These are phyloP conservation scores for Strix aluco DNA, from an alignment of 2,113 vertebrate species.

Conservation along the genomic window DNA sequence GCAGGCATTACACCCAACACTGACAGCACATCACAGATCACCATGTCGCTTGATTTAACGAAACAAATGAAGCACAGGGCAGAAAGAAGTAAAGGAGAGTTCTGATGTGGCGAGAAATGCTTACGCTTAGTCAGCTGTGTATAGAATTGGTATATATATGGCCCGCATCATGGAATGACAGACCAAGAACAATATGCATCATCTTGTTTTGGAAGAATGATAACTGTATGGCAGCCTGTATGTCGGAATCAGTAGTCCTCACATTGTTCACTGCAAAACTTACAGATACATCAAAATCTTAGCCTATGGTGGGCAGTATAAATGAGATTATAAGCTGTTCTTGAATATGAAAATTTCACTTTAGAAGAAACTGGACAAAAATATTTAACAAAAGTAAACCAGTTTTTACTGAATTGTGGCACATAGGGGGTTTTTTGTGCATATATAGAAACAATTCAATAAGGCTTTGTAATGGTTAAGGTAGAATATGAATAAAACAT, in stretches of 20 bases:
- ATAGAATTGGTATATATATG: not conserved
- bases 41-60: slow-evolving; percentile 29
- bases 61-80: slow-evolving; percentile 58
- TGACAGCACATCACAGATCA: slow-evolving; percentile 67
- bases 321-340: not conserved
- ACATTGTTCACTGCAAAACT: not conserved
- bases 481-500: not conserved
- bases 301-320: not conserved
- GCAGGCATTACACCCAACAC: slow-evolving; percentile 15
- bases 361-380: not conserved
- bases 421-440: not conserved
- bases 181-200: not conserved
- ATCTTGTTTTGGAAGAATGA: not conserved
- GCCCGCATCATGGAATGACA: not conserved
- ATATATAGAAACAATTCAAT: not conserved
- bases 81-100: not conserved
- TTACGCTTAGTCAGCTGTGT: not conserved
- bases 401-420: not conserved
- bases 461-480: not conserved
- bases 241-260: not conserved
- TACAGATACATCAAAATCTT: not conserved
- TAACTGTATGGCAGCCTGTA: not conserved
- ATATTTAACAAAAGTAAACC: not conserved
- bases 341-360: not conserved
- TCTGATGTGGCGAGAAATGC: not conserved